Evolutionary conservation across 64 coral and sea anemone species (phyloP).

Genomic region (Actinia equina): DNA sequence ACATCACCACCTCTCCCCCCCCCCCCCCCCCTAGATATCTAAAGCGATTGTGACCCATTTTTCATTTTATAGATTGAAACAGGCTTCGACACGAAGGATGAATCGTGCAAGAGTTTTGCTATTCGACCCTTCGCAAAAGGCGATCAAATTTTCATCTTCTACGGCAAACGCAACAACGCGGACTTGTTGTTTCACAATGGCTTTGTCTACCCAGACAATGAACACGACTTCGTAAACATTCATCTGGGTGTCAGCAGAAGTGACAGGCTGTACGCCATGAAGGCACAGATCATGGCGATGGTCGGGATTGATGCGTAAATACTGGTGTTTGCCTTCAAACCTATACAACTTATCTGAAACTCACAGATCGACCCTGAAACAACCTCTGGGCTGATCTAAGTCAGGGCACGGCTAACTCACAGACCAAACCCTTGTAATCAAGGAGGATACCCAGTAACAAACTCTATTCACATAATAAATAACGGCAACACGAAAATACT

Average conservation of each 20-base stretch:
- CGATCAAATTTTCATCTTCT: conserved; percentile 88
- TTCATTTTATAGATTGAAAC: conserved; percentile 62
- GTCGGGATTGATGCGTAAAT: conserved; percentile 81
- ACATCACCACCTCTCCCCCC: not conserved
- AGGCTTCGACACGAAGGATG: conserved; percentile 52
- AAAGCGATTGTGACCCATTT: not conserved
- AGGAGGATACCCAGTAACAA: no score
- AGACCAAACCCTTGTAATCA: no score
- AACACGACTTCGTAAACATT: conserved; percentile 64
- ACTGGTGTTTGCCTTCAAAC: not conserved
- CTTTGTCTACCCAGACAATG: conserved; percentile 70
- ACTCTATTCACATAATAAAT: no score
- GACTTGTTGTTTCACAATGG: conserved; percentile 86
- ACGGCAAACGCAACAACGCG: conserved; percentile 78
- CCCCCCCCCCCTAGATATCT: not conserved
- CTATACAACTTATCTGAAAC: no score
- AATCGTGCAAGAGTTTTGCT: conserved; percentile 61
- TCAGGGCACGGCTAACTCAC: no score
- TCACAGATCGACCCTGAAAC: no score
- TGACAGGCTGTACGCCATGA: conserved; percentile 73
- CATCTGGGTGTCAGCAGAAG: conserved; percentile 84
- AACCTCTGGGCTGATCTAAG: no score
- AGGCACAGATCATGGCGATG: conserved; percentile 58
- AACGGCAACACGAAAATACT: no score
- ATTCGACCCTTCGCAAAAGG: conserved; percentile 51